phyloP scores from a whole-genome alignment of 64 coral and sea anemone genomes.

The Montipora foliosa region DNA sequence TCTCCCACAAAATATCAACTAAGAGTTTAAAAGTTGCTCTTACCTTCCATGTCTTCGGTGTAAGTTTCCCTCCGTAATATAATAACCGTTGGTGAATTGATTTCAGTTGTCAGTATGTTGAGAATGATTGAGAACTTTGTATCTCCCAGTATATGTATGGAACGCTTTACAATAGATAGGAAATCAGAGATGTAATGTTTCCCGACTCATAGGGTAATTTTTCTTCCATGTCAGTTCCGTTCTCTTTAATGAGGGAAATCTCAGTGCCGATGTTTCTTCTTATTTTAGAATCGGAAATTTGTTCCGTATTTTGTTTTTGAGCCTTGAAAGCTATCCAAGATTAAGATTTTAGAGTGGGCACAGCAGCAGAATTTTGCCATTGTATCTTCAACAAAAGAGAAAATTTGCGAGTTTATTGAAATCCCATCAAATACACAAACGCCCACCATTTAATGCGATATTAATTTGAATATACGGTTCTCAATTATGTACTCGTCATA shows the following conservation, averaged over 20 bases:
- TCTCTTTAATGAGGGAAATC: neutral
- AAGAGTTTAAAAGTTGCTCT: neutral
- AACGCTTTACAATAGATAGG: neutral
- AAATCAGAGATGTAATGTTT: constrained; percentile 36
- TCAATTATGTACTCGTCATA: no score
- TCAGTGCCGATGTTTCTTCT: neutral
- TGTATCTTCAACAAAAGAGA: neutral
- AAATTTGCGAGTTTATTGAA: neutral
- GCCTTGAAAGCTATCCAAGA: no score
- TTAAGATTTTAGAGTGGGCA: no score
- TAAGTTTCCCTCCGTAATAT: neutral
- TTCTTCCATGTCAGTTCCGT: neutral
- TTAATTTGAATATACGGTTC: no score
- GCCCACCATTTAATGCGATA: no score
- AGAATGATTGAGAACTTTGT: neutral
- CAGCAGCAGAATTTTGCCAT: neutral
- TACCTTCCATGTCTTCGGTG: neutral
- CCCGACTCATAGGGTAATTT: neutral
- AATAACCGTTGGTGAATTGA: neutral
- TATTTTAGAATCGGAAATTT: neutral
- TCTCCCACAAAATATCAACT: neutral
- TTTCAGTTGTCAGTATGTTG: neutral
- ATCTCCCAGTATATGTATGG: neutral
- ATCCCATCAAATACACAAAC: no score
- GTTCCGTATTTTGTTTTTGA: neutral